Evolutionary conservation across 2,113 vertebrate species (phyloP).

Genomic region (zebrafish (Danio rerio)): DNA sequence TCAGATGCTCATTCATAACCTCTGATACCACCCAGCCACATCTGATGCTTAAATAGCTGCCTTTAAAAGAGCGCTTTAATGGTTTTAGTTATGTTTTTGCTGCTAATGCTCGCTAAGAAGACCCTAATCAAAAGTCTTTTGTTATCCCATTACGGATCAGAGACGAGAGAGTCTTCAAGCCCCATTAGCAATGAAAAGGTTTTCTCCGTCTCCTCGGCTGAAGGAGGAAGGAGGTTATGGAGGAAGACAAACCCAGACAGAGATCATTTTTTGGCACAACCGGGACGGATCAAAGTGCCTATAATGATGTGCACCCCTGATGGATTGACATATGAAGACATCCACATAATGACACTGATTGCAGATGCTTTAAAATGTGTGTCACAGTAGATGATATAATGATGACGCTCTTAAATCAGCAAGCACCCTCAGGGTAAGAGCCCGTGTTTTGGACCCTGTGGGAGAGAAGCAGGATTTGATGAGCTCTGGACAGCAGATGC

Average conservation of each 20-base stretch:
- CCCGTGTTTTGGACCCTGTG: slow-evolving; percentile 43
- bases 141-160: slow-evolving; percentile 38
- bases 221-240: background rate
- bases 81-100: slow-evolving; percentile 45
- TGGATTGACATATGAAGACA: slow-evolving; percentile 26
- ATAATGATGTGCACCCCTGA: slow-evolving; percentile 44
- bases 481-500: slow-evolving; percentile 37
- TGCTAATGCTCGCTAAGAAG: slow-evolving; percentile 36
- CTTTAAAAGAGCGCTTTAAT: slow-evolving; percentile 1
- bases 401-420: slow-evolving; percentile 20
- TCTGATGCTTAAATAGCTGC: slow-evolving; percentile 4
- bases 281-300: slow-evolving; percentile 32
- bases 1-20: slow-evolving; percentile 6
- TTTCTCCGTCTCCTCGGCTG: slow-evolving; percentile 21
- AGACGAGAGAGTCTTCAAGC: slow-evolving; percentile 44
- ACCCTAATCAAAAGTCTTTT: slow-evolving; percentile 39
- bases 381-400: slow-evolving; percentile 2
- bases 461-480: slow-evolving; percentile 21
- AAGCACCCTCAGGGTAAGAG: slow-evolving; percentile 21
- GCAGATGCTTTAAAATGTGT: background rate
- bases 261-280: slow-evolving; percentile 41
- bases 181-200: slow-evolving; percentile 43
- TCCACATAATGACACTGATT: slow-evolving; percentile 30
- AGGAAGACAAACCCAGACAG: slow-evolving; percentile 12
- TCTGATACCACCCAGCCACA: background rate